Evolutionary conservation across 2,888 invertebrate species (phyloP), one percentile per base, ranked within the genome.

Genomic region (Beris morrisii): DNA sequence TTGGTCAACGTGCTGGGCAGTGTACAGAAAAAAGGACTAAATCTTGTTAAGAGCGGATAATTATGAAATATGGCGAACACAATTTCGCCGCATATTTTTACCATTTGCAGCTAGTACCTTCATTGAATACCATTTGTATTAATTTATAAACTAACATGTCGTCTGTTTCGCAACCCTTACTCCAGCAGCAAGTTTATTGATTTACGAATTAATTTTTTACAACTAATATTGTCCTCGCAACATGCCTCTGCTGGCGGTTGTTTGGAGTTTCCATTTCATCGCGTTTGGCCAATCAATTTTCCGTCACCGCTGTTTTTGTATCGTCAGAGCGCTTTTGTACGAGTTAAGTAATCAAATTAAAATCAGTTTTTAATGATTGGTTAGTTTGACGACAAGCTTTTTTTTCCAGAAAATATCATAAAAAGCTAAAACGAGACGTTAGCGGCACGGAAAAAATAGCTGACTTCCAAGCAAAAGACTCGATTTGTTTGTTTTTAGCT

Each of bases 51-150:
- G 32, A 5, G 32, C 4, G 32, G 32, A 50, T 61, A 61, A 61
- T 61, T 61, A 46, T 48, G 61, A 61, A 61, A 52, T 61, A 50
- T 50, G 50, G 48, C 48, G 50, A 58, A 58, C 30, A 52, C 38
- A 43, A 52, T 61, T 7, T 45, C 45, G 44, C 30, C 11, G 22
- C 44, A 15, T 46, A 31, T 11, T 45, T 30, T 11, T 11, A n/a
- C 48, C 43, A 50, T 50, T 61, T 50, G 52, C 50, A 38, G 48
- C 50, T 50, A 38, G 50, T 38, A 52, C 22, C 50, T 50, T 61
- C 52, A 61, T 61, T 61, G 50, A 50, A 50, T 32, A 50, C 50
- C 31, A 61, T 61, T 61, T 50, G 50, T 61, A 61, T 61, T 38
- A 61, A 61, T 61, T 58, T 58, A 46, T 45, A 58, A 46, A 58